Base-by-base conservation (phyloP, 2,888 invertebrate species). In the Lasioglossum zephyrum region DNA sequence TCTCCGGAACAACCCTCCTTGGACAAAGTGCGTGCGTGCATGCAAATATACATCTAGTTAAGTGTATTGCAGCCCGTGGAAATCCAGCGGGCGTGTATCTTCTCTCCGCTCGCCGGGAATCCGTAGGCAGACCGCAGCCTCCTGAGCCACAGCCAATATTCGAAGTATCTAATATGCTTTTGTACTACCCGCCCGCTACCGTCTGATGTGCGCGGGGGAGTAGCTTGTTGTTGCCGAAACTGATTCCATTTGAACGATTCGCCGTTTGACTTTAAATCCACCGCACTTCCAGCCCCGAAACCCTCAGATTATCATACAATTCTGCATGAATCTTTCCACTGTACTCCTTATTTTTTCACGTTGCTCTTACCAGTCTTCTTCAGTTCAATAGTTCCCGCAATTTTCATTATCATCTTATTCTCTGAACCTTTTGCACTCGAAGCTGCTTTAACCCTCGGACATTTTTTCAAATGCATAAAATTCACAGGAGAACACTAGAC, bases 161-260 rank as follows among this genome's bases (percentile, higher is more conserved):
- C 92, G 87, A 93, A 93, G 91, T 93, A 93, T 92, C 91, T 92
- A 92, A 93, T 93, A 94, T 91, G 91, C 91, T 92, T 92, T 92
- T 90, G 91, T 91, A 86, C 79, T 83, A 63, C 79, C 84, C 87
- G 41, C 75, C 77, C 69, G 53, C 36, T 82, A 66, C 70, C 73
- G 70, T 77, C 36, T 53, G 84, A 77, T 66, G 78, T 16, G 16
- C 39, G 73, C 57, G 47, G 44, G 73, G 81, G 74, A 75, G 44
- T 74, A 72, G 69, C 53, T 82, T 70, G 77, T 84, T 76, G 75
- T 73, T 83, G 73, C 41, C 74, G 76, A 77, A 73, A 72, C 87
- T 77, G 72, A 84, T 84, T 79, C 88, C 90, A 87, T 90, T 85
- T 79, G 78, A 88, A 84, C 70, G 70, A 26, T 69, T 22, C 69